A percentile compares a stretch with the other conserved stretches of the same genome.
phyloP scores from a whole-genome alignment of 2,888 invertebrate genomes.

The Urechis unicinctus region DNA sequence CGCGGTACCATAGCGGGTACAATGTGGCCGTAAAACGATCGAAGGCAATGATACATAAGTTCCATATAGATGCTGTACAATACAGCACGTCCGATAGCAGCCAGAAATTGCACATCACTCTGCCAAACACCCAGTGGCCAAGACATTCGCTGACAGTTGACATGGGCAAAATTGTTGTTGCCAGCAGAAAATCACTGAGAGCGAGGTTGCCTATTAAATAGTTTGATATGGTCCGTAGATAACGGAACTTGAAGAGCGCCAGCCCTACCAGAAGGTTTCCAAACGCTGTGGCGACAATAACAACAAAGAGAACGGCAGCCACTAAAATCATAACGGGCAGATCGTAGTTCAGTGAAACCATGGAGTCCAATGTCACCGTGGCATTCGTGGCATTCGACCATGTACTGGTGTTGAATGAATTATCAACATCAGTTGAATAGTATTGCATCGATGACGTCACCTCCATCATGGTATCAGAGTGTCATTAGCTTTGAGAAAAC shows the following conservation, averaged over 20 bases:
- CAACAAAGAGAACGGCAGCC: slow-evolving; percentile 10
- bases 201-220: slow-evolving; percentile 50
- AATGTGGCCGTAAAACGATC: slow-evolving; percentile 50
- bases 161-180: slow-evolving; percentile 46
- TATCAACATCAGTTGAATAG: no score
- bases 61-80: slow-evolving; percentile 52
- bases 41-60: slow-evolving; percentile 48
- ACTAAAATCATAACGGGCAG: slow-evolving; percentile 5
- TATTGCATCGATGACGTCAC: no score
- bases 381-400: background rate
- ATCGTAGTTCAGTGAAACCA: slow-evolving; percentile 6
- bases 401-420: no score
- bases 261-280: slow-evolving; percentile 44
- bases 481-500: no score
- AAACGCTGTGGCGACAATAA: slow-evolving; percentile 9
- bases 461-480: no score
- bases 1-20: slow-evolving; percentile 45
- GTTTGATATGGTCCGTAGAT: slow-evolving; percentile 47
- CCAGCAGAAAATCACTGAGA: slow-evolving; percentile 47
- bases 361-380: background rate
- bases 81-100: slow-evolving; percentile 51
- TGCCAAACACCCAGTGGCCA: slow-evolving; percentile 49
- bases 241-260: slow-evolving; percentile 36
- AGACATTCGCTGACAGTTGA: slow-evolving; percentile 44
- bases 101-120: slow-evolving; percentile 51